A percentile compares a stretch with the other conserved stretches of the same genome.
phyloP scores from a whole-genome alignment of 2,888 invertebrate species.

The Laothoe populi region DNA sequence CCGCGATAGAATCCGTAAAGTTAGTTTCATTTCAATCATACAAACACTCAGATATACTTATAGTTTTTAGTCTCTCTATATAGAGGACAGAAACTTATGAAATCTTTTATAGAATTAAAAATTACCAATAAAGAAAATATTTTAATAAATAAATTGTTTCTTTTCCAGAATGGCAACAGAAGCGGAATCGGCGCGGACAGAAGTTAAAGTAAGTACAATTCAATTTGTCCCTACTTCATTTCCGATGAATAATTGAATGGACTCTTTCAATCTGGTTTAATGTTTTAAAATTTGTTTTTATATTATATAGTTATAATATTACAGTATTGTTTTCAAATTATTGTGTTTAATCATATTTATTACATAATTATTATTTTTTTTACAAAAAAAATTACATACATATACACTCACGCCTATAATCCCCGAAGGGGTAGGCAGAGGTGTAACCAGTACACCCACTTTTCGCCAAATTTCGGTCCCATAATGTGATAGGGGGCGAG shows the following conservation, averaged over 20 bases:
- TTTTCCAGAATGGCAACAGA: slow-evolving; percentile 71
- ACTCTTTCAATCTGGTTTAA: not conserved
- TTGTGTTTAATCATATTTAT: not conserved
- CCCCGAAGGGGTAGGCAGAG: no score
- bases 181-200: slow-evolving; percentile 62
- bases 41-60: no score
- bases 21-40: no score
- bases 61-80: no score
- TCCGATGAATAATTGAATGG: slow-evolving; percentile 25
- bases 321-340: not conserved
- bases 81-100: no score
- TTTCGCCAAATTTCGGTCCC: no score
- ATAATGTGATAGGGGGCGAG: no score
- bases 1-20: no score
- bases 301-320: not conserved
- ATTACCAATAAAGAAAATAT: slow-evolving; percentile 13
- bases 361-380: no score
- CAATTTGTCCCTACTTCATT: not conserved
- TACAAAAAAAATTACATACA: no score
- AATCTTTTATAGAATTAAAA: not conserved
- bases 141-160: slow-evolving; percentile 41
- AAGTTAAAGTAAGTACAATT: slow-evolving; percentile 68
- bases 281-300: not conserved
- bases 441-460: no score
- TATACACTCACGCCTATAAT: no score